These are phyloP conservation scores for Prenolepis imparis DNA, from an alignment of 2,888 invertebrate genomes.

Conservation along the genomic window DNA sequence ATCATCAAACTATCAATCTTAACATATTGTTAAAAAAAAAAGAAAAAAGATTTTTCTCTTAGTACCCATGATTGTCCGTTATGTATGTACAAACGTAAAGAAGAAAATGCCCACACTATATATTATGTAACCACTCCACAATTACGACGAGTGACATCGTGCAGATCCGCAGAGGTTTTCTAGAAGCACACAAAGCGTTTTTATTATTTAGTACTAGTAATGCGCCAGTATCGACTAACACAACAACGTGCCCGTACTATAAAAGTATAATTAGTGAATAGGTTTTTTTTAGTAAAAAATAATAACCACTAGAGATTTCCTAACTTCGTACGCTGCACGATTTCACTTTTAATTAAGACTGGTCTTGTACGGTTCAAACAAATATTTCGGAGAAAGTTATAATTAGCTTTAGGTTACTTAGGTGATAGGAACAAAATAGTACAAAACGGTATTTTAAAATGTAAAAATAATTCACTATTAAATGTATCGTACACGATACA, in stretches of 20 bases:
- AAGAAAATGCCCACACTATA: conserved; percentile 68
- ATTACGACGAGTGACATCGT: conserved; percentile 72
- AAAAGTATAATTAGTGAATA: conserved; percentile 43
- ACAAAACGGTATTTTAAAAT: neutral
- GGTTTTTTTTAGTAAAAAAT: conserved; percentile 8
- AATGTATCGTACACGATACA: neutral
- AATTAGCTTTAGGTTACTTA: neutral
- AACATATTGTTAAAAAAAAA: conserved; percentile 16
- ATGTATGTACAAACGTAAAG: conserved; percentile 74
- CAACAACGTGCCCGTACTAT: conserved; percentile 35
- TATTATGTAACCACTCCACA: conserved; percentile 73
- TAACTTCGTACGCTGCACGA: conserved; percentile 67
- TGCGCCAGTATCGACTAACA: conserved; percentile 42
- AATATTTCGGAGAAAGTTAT: conserved; percentile 7
- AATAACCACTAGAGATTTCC: conserved; percentile 25
- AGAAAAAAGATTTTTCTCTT: conserved; percentile 70
- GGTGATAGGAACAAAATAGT: neutral
- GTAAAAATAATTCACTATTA: neutral
- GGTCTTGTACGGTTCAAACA: conserved; percentile 66
- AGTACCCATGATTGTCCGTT: conserved; percentile 69
- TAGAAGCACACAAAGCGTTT: conserved; percentile 55
- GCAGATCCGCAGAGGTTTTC: conserved; percentile 63
- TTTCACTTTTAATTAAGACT: conserved; percentile 69
- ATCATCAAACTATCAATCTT: neutral
- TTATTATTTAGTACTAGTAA: conserved; percentile 39